A percentile compares a stretch with the other conserved stretches of the same genome.
These are phyloP conservation scores for Zosterops borbonicus DNA, from an alignment of 2,113 vertebrate species.

Conservation along the genomic window DNA sequence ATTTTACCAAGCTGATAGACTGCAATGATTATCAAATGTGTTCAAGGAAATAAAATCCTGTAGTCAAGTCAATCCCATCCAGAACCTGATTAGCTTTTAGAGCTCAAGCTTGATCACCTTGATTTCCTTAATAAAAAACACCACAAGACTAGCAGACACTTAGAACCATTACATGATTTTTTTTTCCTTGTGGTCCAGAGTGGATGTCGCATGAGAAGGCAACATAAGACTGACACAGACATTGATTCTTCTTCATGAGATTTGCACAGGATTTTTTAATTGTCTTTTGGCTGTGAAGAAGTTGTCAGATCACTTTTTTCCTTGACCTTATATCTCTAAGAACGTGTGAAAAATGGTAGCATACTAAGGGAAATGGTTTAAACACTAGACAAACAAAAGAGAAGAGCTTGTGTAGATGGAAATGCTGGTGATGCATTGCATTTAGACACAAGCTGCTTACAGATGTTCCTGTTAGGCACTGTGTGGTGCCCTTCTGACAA, in stretches of 20 bases:
- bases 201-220: neutral
- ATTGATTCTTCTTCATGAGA: neutral
- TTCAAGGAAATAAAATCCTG: neutral
- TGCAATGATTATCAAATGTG: neutral
- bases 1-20: slow-evolving; percentile 3
- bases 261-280: neutral
- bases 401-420: neutral
- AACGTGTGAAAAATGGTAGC: neutral
- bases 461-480: neutral
- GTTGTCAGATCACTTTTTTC: neutral
- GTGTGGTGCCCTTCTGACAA: neutral
- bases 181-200: neutral
- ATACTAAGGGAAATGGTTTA: neutral
- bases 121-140: neutral
- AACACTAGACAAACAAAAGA: neutral
- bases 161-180: neutral
- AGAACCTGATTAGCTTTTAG: neutral
- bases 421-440: neutral
- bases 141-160: neutral
- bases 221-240: neutral
- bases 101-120: neutral
- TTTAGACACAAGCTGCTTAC: neutral
- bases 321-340: neutral
- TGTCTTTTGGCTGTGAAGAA: neutral
- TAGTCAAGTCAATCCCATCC: neutral